phyloP scores from a whole-genome alignment of 2,888 invertebrate species.

The Aphodius sticticus region DNA sequence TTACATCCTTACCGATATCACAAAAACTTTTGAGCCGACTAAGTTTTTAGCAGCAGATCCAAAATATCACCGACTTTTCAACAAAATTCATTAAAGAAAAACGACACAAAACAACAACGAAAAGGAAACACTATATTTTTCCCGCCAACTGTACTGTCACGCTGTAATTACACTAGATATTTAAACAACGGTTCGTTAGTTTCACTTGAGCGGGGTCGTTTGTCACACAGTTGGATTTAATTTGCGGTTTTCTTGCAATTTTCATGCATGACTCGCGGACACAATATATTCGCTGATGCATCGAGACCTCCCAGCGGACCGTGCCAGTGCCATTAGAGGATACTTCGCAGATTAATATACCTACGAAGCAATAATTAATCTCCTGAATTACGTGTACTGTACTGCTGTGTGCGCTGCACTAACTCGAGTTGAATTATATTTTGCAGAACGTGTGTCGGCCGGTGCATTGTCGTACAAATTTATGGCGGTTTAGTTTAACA shows the following conservation, averaged over 20 bases:
- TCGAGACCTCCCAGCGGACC: background rate
- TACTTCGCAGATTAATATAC: slow-evolving; percentile 33
- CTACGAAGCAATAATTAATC: slow-evolving; percentile 35
- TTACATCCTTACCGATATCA: too few relatives aligned
- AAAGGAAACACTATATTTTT: too few relatives aligned
- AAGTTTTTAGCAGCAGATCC: too few relatives aligned
- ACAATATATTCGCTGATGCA: background rate
- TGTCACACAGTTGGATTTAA: slow-evolving; percentile 24
- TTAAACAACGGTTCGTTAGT: background rate
- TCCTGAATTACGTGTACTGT: background rate
- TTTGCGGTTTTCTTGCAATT: slow-evolving; percentile 36
- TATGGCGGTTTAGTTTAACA: background rate
- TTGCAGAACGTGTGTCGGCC: background rate
- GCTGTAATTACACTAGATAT: background rate
- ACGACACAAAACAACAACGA: too few relatives aligned
- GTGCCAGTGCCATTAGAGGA: background rate
- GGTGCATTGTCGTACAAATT: background rate
- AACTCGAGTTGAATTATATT: slow-evolving; percentile 4
- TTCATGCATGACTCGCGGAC: slow-evolving; percentile 8
- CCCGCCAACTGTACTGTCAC: background rate
- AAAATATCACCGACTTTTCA: too few relatives aligned
- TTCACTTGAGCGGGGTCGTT: background rate
- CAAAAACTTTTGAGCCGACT: too few relatives aligned
- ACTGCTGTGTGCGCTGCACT: background rate
- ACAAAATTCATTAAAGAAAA: too few relatives aligned